Evolutionary conservation across 2,113 vertebrate species (phyloP).

Genomic region (Apteryx owenii): DNA sequence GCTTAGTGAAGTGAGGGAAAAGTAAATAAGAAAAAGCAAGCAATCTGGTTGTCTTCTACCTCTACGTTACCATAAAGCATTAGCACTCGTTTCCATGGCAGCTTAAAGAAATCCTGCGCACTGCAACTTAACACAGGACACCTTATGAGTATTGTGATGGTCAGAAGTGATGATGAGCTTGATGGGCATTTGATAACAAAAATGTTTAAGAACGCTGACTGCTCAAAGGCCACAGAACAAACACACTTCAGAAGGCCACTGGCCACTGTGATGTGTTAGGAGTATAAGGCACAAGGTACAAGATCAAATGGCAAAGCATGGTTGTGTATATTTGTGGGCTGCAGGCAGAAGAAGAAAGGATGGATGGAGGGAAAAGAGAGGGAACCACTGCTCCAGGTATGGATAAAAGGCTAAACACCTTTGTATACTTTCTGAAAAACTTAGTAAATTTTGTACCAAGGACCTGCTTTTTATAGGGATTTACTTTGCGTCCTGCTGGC

Average conservation of each 20-base stretch:
- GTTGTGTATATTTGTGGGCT: background rate
- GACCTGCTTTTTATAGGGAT: background rate
- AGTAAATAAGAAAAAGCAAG: background rate
- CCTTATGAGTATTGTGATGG: background rate
- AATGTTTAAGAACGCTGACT: background rate
- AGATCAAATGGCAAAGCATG: background rate
- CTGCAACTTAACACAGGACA: background rate
- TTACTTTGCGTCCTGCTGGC: slow-evolving; percentile 5
- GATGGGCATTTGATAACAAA: background rate
- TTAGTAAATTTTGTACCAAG: background rate
- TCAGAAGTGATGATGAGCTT: background rate
- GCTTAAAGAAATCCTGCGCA: background rate
- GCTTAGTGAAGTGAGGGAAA: background rate
- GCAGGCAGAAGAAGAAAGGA: background rate
- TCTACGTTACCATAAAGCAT: background rate
- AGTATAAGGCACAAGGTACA: rapidly evolving
- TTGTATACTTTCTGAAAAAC: background rate
- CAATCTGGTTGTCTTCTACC: background rate
- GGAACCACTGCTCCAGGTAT: background rate
- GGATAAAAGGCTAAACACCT: background rate
- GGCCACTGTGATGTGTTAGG: background rate
- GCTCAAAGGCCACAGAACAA: background rate
- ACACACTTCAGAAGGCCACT: background rate
- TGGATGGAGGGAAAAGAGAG: background rate
- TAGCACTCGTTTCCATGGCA: background rate